Conservation (phyloP, 2,888 invertebrate genomes). For the Chydorus sphaericus region DNA sequence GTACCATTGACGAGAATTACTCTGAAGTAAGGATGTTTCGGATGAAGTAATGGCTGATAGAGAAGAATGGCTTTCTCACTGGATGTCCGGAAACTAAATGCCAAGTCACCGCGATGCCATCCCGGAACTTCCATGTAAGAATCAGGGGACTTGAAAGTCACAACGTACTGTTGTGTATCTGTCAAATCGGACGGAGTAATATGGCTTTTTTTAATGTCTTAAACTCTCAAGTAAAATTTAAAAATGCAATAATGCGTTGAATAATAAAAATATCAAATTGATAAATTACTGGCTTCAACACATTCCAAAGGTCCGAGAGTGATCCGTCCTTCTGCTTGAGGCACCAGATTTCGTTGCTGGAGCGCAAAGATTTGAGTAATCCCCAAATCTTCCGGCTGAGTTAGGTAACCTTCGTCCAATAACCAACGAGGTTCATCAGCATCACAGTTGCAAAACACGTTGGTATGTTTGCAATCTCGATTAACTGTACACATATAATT, state of each 20-base stretch:
- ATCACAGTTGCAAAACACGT: constrained; percentile 82
- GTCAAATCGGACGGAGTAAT: constrained; percentile 22
- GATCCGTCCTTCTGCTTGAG: constrained; percentile 70
- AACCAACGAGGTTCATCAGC: constrained; percentile 67
- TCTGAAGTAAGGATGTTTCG: constrained; percentile 81
- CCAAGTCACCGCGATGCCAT: constrained; percentile 82
- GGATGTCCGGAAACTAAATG: constrained; percentile 83
- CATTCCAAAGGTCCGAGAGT: constrained; percentile 83
- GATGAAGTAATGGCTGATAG: constrained; percentile 78
- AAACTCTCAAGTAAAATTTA: background rate
- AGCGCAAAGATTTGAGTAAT: constrained; percentile 81
- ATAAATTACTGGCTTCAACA: constrained; percentile 73
- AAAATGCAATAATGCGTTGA: background rate
- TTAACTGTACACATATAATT: constrained; percentile 39
- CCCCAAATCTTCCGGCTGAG: constrained; percentile 63
- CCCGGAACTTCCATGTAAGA: constrained; percentile 86
- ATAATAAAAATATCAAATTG: background rate
- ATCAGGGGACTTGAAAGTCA: constrained; percentile 82
- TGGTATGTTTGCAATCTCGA: constrained; percentile 60
- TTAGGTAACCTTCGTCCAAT: constrained; percentile 74
- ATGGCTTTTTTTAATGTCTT: background rate
- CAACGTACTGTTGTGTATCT: constrained; percentile 85
- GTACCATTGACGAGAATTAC: constrained; percentile 60
- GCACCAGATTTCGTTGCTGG: constrained; percentile 65
- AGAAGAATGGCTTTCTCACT: constrained; percentile 75